These are phyloP conservation scores for Acrossocheilus wenchowensis DNA, from an alignment of 2,797 vertebrate genomes.

Conservation along the genomic window DNA sequence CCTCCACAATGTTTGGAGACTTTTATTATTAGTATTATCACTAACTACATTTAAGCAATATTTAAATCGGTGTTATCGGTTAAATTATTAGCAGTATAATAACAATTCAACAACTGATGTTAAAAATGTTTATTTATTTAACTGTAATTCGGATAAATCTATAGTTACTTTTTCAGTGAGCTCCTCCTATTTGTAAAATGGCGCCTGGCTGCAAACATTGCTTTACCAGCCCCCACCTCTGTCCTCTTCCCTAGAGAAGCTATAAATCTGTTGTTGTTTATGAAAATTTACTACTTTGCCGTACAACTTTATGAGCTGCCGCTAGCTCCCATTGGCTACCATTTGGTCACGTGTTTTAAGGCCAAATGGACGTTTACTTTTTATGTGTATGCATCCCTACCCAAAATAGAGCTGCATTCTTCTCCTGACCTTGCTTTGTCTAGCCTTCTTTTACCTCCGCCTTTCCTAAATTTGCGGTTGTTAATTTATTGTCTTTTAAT, in stretches of 20 bases:
- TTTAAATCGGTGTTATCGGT: background rate
- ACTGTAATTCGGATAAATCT: too few relatives aligned
- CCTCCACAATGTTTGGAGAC: background rate
- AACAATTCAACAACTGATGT: background rate
- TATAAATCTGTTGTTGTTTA: conserved; percentile 99
- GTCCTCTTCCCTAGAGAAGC: conserved; percentile 69
- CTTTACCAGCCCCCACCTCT: conserved; percentile 42
- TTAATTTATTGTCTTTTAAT: conserved; percentile 56
- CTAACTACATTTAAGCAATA: background rate
- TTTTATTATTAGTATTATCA: background rate
- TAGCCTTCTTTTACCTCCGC: conserved; percentile 76
- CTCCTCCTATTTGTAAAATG: conserved; percentile 87
- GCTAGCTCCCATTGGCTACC: conserved; percentile 88
- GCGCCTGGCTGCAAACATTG: conserved; percentile 81
- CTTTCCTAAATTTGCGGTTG: conserved; percentile 52
- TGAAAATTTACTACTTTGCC: conserved; percentile 99
- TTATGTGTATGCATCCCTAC: conserved; percentile 98
- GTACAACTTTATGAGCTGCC: conserved; percentile 97
- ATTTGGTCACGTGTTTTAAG: conserved; percentile 87
- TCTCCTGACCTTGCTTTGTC: conserved; percentile 84
- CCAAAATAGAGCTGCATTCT: conserved; percentile 94
- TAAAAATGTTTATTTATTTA: background rate
- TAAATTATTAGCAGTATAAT: background rate
- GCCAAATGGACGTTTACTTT: conserved; percentile 99
- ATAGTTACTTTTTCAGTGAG: conserved; percentile 69